Evolutionary conservation across 2,113 vertebrate species (phyloP).

Genomic region (Perognathus longimembris): DNA sequence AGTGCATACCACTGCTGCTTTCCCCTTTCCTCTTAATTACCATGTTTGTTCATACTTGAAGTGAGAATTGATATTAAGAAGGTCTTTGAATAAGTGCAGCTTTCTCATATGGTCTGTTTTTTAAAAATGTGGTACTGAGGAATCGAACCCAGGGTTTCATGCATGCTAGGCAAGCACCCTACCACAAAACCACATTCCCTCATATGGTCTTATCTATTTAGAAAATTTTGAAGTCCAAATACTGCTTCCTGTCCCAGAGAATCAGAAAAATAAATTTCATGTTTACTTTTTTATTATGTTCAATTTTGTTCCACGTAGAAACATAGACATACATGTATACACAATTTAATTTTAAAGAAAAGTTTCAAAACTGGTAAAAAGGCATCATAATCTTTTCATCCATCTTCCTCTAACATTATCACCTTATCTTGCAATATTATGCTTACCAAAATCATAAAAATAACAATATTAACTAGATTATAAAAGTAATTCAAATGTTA

Average conservation of each 20-base stretch:
- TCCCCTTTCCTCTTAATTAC: not conserved
- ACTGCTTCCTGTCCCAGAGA: not conserved
- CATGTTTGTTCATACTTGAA: slow-evolving; percentile 13
- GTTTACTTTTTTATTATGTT: not conserved
- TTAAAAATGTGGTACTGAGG: no score
- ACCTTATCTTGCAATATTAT: not conserved
- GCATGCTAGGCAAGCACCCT: no score
- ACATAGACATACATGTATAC: not conserved
- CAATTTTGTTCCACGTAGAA: not conserved
- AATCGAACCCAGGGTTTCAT: no score
- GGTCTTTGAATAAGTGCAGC: not conserved
- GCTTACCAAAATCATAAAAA: slow-evolving; percentile 31
- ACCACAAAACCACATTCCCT: no score
- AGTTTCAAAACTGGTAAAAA: not conserved
- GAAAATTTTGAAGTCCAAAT: not conserved
- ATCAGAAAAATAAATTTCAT: not conserved
- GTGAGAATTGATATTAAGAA: not conserved
- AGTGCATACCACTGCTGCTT: no score
- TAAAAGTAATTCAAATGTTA: not conserved
- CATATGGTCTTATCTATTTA: not conserved
- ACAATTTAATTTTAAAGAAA: slow-evolving; percentile 11
- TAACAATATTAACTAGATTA: slow-evolving; percentile 24
- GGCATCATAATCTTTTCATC: not conserved
- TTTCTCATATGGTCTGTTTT: slow-evolving; percentile 7
- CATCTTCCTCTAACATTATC: not conserved